These are phyloP conservation scores for Cosmopolites sordidus DNA, from an alignment of 2,888 invertebrate species.

Conservation along the genomic window DNA sequence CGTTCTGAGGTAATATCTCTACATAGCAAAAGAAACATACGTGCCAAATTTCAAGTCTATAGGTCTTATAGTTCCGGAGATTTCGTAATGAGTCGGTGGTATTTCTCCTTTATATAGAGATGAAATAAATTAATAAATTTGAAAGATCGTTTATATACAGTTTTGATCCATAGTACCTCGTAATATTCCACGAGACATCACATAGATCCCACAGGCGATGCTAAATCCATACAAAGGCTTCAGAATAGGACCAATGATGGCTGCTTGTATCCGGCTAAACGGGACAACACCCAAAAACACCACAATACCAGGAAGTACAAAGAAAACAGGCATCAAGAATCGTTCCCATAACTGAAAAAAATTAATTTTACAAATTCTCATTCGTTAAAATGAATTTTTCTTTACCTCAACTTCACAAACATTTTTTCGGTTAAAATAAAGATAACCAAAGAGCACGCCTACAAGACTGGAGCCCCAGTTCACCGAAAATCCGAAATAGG, in stretches of 20 bases:
- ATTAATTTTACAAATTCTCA: neutral
- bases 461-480: conserved; percentile 7
- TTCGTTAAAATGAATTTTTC: neutral
- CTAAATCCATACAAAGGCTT: conserved; percentile 21
- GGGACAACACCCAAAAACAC: neutral
- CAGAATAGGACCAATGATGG: conserved; percentile 21
- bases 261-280: conserved; percentile 8
- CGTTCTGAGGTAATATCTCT: no score
- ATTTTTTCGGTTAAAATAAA: conserved; percentile 3
- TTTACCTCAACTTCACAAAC: neutral
- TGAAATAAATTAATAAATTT: no score
- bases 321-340: neutral
- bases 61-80: no score
- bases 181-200: conserved; percentile 22
- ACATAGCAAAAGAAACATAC: no score
- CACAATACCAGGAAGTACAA: neutral
- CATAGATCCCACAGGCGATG: conserved; percentile 25
- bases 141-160: no score
- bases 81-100: no score
- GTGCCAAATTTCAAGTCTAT: no score
- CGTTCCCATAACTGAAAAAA: neutral
- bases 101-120: no score
- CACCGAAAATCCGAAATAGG: conserved; percentile 7
- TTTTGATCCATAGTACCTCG: no score
- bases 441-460: conserved; percentile 11